These are phyloP conservation scores for Pristis pectinata DNA, from an alignment of 2,797 vertebrate genomes.

Conservation along the genomic window DNA sequence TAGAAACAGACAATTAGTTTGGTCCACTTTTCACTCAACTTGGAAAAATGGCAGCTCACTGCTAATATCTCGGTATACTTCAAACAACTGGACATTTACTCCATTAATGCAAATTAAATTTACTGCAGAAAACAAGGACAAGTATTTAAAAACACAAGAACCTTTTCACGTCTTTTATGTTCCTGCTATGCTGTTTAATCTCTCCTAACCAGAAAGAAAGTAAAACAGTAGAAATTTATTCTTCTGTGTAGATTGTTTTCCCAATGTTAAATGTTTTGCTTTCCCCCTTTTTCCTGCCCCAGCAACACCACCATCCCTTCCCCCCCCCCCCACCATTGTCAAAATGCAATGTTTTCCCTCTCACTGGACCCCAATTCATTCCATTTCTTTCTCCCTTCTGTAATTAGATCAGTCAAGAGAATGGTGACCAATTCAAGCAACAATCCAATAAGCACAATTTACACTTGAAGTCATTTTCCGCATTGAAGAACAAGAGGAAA, in stretches of 20 bases:
- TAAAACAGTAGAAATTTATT: background rate
- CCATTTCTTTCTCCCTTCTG: background rate
- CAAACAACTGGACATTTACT: background rate
- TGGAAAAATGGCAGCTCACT: background rate
- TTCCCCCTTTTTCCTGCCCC: background rate
- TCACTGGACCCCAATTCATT: background rate
- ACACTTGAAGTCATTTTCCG: background rate
- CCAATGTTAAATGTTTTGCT: background rate
- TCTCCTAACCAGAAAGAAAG: background rate
- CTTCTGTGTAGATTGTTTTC: too few species aligned
- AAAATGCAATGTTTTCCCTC: background rate
- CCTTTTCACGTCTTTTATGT: background rate
- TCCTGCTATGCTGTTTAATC: background rate
- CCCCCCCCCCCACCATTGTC: too few species aligned
- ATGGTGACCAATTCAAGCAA: background rate
- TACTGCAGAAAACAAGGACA: background rate
- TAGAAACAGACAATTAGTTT: background rate
- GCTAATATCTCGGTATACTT: background rate
- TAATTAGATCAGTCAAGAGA: background rate
- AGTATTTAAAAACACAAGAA: background rate
- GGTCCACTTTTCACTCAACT: background rate
- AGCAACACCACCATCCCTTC: background rate
- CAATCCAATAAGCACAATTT: background rate
- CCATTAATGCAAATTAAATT: background rate
- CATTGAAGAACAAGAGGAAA: background rate